Evolutionary conservation across 2,113 vertebrate genomes (phyloP).

Genomic region (Solea solea): DNA sequence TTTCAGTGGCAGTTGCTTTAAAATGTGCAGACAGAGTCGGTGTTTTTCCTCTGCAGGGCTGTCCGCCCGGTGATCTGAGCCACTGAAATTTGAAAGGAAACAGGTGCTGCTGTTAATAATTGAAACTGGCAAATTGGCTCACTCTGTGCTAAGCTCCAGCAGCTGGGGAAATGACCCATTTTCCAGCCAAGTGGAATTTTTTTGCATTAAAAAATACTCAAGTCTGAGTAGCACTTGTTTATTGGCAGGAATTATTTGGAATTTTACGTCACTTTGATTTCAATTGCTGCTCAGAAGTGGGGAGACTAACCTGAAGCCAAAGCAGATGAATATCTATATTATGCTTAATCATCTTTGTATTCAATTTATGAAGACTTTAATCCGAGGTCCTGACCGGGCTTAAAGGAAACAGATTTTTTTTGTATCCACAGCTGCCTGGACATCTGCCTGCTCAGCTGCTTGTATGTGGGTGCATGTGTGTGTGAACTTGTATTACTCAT

Average conservation of each 20-base stretch:
- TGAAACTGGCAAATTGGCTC: constrained; percentile 70
- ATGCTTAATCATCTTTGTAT: constrained; percentile 31
- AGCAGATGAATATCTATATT: constrained; percentile 36
- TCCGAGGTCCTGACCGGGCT: constrained; percentile 21
- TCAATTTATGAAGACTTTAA: constrained; percentile 32
- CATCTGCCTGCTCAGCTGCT: constrained; percentile 64
- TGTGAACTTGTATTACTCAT: background rate
- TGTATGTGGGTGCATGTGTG: background rate
- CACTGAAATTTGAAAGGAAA: constrained; percentile 56
- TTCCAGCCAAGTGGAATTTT: constrained; percentile 52
- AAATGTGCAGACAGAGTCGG: constrained; percentile 35
- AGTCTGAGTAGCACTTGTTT: constrained; percentile 31
- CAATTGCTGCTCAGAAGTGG: background rate
- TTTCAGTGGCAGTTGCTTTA: constrained; percentile 35
- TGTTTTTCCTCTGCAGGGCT: constrained; percentile 30
- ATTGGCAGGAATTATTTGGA: constrained; percentile 27
- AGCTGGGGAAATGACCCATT: constrained; percentile 60
- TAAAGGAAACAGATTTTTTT: constrained; percentile 35
- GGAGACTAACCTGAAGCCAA: constrained; percentile 26
- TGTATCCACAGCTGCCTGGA: constrained; percentile 58
- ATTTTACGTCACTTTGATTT: constrained; percentile 13
- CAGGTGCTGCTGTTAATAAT: constrained; percentile 73
- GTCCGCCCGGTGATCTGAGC: constrained; percentile 40
- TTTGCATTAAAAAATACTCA: constrained; percentile 17
- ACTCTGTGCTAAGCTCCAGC: constrained; percentile 50